Evolutionary conservation across 2,113 vertebrate species (phyloP), one percentile per base, ranked within the genome.

Genomic region (Sisor rabdophorus): DNA sequence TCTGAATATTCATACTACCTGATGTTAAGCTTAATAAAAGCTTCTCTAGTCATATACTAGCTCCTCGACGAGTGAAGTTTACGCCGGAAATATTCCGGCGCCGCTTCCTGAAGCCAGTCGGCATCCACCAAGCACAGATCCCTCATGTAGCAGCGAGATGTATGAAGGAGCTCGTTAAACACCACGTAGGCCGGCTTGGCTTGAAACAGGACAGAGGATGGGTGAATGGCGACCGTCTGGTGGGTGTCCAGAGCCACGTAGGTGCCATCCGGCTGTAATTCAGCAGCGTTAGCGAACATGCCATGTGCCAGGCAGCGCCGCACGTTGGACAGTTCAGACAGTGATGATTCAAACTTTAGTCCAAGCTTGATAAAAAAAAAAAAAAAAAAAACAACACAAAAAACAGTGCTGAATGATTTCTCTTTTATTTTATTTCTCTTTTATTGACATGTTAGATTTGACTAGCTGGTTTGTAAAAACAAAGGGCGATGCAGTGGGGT

Each of bases 111-210:
- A 12, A 98, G 93, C 97, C 96, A 99, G 60, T 95, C 92, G 0
- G 94, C 83, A 0, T 98, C 96, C 44, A 98, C 95, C 63, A 96
- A 81, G 1, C 96, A 97, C 60, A 98, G 91, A 84, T 95, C 95
- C 9, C 95, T 91, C 95, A 98, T 97, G 91, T 98, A 99, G 91
- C 96, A 94, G 83, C 90, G 93, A 54, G 88, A 96, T 71, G 97
- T 99, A 88, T 92, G 91, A 12, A 98, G 91, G 79, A 98, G 91
- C 86, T 92, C 94, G 0, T 93, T 97, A 91, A 93, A 98, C 0
- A 95, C 85, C 15, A 99, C 91, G 0, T 94, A 98, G 11, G 94
- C 92, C 0, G 97, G 97, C 85, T 93, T 93, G 86, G 88, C 91
- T 86, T 94, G 95, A 91, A 98, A 98, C 26, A 99, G 95, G 79